A percentile compares a stretch with the other conserved stretches of the same genome.
Evolutionary conservation across 2,888 invertebrate genomes (phyloP).

Genomic region (Lepidocyrtoides sp.): DNA sequence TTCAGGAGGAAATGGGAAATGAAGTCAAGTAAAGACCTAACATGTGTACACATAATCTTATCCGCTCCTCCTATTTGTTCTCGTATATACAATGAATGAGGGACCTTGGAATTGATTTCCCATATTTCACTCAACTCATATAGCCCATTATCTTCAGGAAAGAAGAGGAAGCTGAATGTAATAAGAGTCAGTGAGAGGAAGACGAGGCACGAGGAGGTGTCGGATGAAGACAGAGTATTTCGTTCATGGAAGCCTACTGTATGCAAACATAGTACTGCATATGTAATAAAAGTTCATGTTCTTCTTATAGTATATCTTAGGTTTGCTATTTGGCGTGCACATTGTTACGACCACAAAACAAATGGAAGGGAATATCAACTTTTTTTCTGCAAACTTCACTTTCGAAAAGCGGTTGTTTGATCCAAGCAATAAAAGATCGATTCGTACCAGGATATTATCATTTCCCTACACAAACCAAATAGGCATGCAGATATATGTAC

Average conservation of each 20-base stretch:
- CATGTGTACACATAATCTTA: slow-evolving; percentile 52
- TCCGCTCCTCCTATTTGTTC: slow-evolving; percentile 38
- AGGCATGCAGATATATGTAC: neutral
- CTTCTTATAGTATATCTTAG: neutral
- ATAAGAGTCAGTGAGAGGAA: neutral
- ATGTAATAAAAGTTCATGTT: neutral
- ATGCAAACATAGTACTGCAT: neutral
- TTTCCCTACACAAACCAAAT: neutral
- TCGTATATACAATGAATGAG: slow-evolving; percentile 33
- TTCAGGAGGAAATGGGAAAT: neutral
- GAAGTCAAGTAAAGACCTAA: slow-evolving; percentile 42
- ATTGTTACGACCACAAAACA: slow-evolving; percentile 1
- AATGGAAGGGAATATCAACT: neutral
- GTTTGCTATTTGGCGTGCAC: neutral
- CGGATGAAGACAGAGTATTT: slow-evolving; percentile 26
- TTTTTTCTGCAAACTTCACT: slow-evolving; percentile 21
- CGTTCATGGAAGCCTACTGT: neutral
- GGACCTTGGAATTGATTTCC: slow-evolving; percentile 70
- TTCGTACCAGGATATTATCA: slow-evolving; percentile 21
- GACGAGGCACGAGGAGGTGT: slow-evolving; percentile 16
- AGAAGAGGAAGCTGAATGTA: slow-evolving; percentile 57
- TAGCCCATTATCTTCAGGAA: slow-evolving; percentile 67
- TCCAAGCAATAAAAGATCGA: slow-evolving; percentile 57
- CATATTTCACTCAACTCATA: slow-evolving; percentile 68
- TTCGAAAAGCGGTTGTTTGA: slow-evolving; percentile 15